Evolutionary conservation across 2,888 invertebrate species (phyloP), one percentile per base, ranked within the genome.

Genomic region (Nezara viridula): DNA sequence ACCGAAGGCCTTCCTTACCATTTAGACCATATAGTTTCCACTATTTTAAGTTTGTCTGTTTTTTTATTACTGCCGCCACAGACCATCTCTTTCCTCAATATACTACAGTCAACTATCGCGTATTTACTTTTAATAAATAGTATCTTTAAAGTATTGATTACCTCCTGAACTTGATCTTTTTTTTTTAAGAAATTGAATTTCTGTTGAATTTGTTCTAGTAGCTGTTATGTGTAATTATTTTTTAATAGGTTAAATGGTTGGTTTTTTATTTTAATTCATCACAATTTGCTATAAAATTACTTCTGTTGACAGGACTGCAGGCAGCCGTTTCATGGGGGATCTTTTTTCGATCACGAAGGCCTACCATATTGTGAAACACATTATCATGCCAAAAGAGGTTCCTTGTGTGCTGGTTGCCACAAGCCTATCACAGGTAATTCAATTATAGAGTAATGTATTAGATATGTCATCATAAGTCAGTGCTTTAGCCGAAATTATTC

Each of bases 291-390:
- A 40, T 44, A 40, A 77, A 21, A 44, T 5, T n/a, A 44, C 19
- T 89, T 3, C 32, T 66, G 90, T 86, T 90, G 91, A 47, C 94
- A 99, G 99, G 99, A 99, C 92, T 99, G 99, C 93, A 96, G 98
- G 91, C 97, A 97, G 93, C 98, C 98, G 16, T 99, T 99, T 95
- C 97, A 98, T 92, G 98, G 98, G 44, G 98, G 99, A 1, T 98
- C 98, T 86, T 99, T 99, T 95, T 99, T 98, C 93, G 99, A 99
- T 93, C 98, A 99, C 93, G 98, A 99, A 93, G 98, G 99, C 27
- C 95, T 97, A 92, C 99, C 99, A 0, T 99, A 99, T 93, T 99
- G 99, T 93, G 99, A 99, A 94, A 98, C 98, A 0, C 99, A 99
- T 93, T 99, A 99, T 93, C 99, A 99, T 93, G 97, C 98, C 91